Percentiles rank a stretch among this genome's conserved stretches.
phyloP scores from a whole-genome alignment of 2,888 invertebrate genomes.

The Eurytoma californica region DNA sequence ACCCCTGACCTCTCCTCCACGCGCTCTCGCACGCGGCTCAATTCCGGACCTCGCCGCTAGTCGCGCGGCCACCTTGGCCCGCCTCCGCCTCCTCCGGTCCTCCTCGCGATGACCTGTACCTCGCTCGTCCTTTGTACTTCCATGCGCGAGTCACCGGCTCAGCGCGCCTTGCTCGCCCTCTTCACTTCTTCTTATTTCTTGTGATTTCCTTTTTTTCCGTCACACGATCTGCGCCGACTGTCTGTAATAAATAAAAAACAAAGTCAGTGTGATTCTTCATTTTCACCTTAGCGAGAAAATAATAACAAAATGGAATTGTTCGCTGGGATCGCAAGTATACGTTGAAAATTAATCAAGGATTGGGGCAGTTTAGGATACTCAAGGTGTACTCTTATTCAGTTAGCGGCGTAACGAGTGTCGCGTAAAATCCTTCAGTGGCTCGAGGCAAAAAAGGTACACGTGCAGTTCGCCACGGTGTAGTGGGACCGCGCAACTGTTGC shows the following conservation, averaged over 20 bases:
- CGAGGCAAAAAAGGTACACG: background rate
- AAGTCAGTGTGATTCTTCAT: too few relatives aligned
- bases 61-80: constrained; percentile 1
- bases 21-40: background rate
- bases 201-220: background rate
- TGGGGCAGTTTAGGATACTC: too few relatives aligned
- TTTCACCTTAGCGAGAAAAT: too few relatives aligned
- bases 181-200: constrained; percentile 16
- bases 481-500: too few relatives aligned
- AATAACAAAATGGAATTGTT: too few relatives aligned
- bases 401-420: background rate
- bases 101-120: constrained; percentile 42
- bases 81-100: constrained; percentile 25
- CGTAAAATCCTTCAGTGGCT: background rate
- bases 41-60: background rate
- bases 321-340: too few relatives aligned
- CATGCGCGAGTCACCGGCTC: constrained; percentile 49
- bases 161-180: background rate
- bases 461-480: background rate
- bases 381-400: too few relatives aligned
- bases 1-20: background rate
- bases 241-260: constrained; percentile 7
- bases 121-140: constrained; percentile 55
- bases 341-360: too few relatives aligned
- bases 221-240: constrained; percentile 22